These are phyloP conservation scores for Clunio marinus DNA, from an alignment of 2,888 invertebrate genomes.

Conservation along the genomic window DNA sequence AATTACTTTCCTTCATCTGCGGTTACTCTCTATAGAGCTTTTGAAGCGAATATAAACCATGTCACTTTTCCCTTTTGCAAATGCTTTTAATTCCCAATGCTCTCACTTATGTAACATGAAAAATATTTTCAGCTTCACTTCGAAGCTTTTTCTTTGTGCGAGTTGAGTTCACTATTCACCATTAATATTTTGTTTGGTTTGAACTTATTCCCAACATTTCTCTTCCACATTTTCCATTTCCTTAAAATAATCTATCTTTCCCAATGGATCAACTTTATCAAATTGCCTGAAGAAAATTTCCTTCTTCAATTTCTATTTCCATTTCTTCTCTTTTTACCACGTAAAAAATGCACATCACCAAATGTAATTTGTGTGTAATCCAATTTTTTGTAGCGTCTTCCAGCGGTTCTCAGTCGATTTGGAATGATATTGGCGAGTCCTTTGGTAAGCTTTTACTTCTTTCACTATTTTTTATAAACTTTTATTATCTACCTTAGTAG, in stretches of 20 bases:
- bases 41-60: too few relatives aligned
- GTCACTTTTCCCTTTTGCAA: too few relatives aligned
- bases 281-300: neutral
- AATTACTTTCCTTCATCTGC: too few relatives aligned
- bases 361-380: conserved; percentile 46
- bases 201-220: neutral
- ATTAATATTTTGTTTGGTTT: neutral
- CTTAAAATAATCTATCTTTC: neutral
- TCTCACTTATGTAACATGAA: too few relatives aligned
- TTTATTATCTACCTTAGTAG: neutral
- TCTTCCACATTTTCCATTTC: neutral
- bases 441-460: conserved; percentile 70
- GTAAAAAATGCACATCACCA: conserved; percentile 19
- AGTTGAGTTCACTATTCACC: neutral
- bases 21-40: too few relatives aligned
- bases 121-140: too few relatives aligned
- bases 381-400: conserved; percentile 78
- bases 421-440: conserved; percentile 94
- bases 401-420: conserved; percentile 93
- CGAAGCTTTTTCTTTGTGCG: too few relatives aligned
- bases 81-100: too few relatives aligned
- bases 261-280: neutral
- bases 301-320: too few relatives aligned
- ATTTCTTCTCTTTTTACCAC: neutral
- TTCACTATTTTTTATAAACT: neutral